Evolutionary conservation across 2,113 vertebrate species (phyloP), one percentile per base, ranked within the genome.

Genomic region (Oncorhynchus gorbuscha): DNA sequence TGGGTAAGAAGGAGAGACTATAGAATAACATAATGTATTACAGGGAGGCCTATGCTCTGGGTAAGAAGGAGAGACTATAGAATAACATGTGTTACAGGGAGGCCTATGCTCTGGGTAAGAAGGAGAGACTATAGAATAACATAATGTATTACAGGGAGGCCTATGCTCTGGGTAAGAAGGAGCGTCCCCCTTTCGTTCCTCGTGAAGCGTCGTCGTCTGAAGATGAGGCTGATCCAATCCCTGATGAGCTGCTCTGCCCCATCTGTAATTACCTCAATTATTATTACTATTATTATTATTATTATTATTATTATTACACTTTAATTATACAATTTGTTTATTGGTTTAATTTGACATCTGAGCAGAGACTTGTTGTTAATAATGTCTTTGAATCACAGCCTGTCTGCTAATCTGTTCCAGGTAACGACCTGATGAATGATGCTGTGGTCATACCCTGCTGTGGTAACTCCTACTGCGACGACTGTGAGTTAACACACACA

Each of bases 381-480:
- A 11, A 45, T 11, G 39, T 45, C 9, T 45, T 39, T 45, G 9
- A 45, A 45, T 11, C 39, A 45, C 8, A 11, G 9, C 11, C 2
- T 3, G 26, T 28, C 39, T 45, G 3, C 39, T 45, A 11, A 45
- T 45, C 2, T 45, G 8, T 45, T 45, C 39, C 39, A 45, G 39
- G 39, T 45, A 99, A 98, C 72, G 97, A 99, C 80, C 95, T 99
- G 79, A 99, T 99, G 98, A 96, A 93, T 0, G 98, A 99, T 14
- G 98, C 98, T 0, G 98, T 98, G 13, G 97, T 99, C 65, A 99
- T 99, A 85, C 98, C 98, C 67, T 99, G 98, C 93, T 99, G 98
- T 79, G 98, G 98, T 81, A 99, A 99, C 93, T 99, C 97, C 82
- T 99, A 99, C 55, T 99, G 98, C 64, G 98, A 99, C 35, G 97